A percentile compares a stretch with the other conserved stretches of the same genome.
Evolutionary conservation across 2,888 invertebrate species (phyloP).

Genomic region (Pammene aurita): DNA sequence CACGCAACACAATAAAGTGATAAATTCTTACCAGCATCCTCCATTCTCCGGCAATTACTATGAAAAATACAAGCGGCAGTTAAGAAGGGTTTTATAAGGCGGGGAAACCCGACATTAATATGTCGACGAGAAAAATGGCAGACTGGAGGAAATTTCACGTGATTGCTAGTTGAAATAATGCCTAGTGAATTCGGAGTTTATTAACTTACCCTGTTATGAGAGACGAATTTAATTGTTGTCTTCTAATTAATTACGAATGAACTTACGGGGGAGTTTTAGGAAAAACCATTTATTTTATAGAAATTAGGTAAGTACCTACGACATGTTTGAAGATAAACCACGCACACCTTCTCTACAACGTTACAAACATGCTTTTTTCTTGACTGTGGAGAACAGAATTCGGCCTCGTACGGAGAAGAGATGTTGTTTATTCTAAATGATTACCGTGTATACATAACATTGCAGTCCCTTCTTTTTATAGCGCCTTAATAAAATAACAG

Average conservation of each 20-base stretch:
- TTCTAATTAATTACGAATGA: not conserved
- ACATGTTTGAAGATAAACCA: too few species aligned
- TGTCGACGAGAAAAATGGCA: constrained; percentile 36
- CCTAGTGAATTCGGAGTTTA: constrained; percentile 19
- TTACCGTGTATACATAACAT: not conserved
- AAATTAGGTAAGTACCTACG: too few species aligned
- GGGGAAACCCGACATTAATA: constrained; percentile 35
- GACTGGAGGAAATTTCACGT: constrained; percentile 9
- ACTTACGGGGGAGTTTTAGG: too few species aligned
- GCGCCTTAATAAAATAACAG: constrained; percentile 18
- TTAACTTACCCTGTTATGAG: constrained; percentile 15
- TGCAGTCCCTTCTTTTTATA: constrained; percentile 11
- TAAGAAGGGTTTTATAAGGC: constrained; percentile 40
- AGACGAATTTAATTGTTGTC: too few species aligned
- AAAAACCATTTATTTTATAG: too few species aligned
- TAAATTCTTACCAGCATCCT: constrained; percentile 35
- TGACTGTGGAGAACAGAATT: too few species aligned
- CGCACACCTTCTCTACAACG: too few species aligned
- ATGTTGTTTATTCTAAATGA: not conserved
- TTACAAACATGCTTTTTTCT: too few species aligned
- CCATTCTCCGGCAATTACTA: constrained; percentile 38
- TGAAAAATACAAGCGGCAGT: constrained; percentile 39
- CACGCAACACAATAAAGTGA: constrained; percentile 23
- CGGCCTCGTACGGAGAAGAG: too few species aligned
- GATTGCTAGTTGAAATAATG: constrained; percentile 37